A percentile compares a stretch with the other conserved stretches of the same genome.
phyloP scores from a whole-genome alignment of 1,140 invertebrate genomes.

The Drosophila pruinosa region DNA sequence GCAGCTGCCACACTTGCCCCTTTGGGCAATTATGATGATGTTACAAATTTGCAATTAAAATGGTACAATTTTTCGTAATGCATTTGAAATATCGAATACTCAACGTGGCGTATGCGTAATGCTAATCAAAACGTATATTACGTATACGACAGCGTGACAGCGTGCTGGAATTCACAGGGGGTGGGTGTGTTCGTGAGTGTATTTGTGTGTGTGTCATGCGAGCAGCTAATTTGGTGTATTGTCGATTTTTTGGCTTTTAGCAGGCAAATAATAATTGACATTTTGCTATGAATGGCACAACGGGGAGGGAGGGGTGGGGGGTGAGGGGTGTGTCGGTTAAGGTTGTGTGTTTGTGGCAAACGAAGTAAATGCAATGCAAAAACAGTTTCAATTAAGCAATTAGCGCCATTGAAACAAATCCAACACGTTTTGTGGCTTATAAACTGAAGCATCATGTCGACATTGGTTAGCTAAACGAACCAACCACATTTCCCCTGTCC shows the following conservation, averaged over 20 bases:
- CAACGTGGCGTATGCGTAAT: constrained; percentile 61
- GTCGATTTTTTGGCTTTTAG: constrained; percentile 76
- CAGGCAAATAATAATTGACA: constrained; percentile 77
- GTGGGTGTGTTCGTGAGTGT: neutral
- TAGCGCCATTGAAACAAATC: constrained; percentile 80
- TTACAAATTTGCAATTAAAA: constrained; percentile 68
- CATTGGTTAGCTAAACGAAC: constrained; percentile 50
- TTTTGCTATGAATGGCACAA: constrained; percentile 63
- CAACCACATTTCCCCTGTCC: neutral
- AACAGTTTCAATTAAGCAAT: constrained; percentile 81
- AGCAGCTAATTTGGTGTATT: constrained; percentile 60
- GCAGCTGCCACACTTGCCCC: constrained; percentile 1
- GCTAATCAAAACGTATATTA: constrained; percentile 71
- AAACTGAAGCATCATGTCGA: constrained; percentile 75
- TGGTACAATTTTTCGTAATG: constrained; percentile 40
- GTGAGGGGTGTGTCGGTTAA: neutral
- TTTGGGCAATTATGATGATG: constrained; percentile 33
- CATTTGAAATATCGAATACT: constrained; percentile 39
- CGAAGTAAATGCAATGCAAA: constrained; percentile 69
- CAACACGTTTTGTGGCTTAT: constrained; percentile 80
- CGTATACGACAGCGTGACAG: constrained; percentile 69
- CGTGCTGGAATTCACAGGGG: constrained; percentile 19
- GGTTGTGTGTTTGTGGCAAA: constrained; percentile 4
- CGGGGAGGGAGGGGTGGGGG: neutral
- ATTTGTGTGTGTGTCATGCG: constrained; percentile 22